Percentiles rank a stretch among this genome's conserved stretches.
These are phyloP conservation scores for Alces alces DNA, from an alignment of 2,113 vertebrate species.

Conservation along the genomic window DNA sequence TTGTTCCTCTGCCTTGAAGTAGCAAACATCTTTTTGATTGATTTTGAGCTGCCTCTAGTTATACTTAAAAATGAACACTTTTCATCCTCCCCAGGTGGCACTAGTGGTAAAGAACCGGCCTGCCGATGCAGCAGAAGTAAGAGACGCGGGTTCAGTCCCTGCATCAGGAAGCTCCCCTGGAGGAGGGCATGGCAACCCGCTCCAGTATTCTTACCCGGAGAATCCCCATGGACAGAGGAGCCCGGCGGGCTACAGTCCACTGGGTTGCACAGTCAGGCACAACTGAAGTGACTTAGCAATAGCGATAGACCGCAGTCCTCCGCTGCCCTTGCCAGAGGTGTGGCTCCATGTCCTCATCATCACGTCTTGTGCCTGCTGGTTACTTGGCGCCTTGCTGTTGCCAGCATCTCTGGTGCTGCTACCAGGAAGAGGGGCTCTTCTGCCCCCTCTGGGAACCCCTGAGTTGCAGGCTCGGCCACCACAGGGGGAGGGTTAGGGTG, in stretches of 20 bases:
- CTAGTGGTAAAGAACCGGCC: background rate
- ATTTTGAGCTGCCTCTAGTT: background rate
- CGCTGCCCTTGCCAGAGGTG: background rate
- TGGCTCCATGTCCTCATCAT: background rate
- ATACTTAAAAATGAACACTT: background rate
- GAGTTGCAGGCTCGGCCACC: background rate
- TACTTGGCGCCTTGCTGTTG: background rate
- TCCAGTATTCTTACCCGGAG: background rate
- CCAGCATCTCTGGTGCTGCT: background rate
- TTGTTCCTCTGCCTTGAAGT: background rate
- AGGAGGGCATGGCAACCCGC: background rate
- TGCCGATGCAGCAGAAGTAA: fast-evolving
- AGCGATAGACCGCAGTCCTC: background rate
- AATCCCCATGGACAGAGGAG: background rate
- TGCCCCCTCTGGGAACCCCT: background rate
- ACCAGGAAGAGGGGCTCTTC: background rate
- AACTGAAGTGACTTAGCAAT: background rate
- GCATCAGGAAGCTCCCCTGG: background rate
- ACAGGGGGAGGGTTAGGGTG: background rate
- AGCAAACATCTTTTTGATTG: background rate
- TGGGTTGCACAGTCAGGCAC: background rate
- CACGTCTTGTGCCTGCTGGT: background rate
- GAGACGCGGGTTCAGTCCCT: background rate
- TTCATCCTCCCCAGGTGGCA: background rate
- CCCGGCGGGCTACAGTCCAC: background rate